Conservation (phyloP, 2,797 vertebrate species). For the Staurois parvus region DNA sequence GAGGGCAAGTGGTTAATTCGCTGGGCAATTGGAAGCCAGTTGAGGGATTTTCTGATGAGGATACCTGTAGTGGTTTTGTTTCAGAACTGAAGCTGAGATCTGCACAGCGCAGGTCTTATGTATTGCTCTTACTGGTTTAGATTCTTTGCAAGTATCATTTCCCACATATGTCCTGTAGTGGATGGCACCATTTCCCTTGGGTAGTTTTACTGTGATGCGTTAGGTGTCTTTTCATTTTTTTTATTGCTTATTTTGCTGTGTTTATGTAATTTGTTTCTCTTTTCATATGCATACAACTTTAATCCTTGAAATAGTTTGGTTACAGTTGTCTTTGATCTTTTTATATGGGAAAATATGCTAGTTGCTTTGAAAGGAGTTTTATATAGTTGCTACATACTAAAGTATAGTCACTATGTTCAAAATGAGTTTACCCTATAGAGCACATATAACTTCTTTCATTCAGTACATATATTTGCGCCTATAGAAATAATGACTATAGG, state of each 20-base stretch:
- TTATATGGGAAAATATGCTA: not conserved
- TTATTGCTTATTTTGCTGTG: slow-evolving; percentile 13
- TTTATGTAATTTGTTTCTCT: slow-evolving; percentile 31
- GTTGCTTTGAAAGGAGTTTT: not conserved
- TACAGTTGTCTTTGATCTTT: slow-evolving; percentile 27
- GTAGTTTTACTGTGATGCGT: not conserved
- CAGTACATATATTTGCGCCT: too few relatives aligned
- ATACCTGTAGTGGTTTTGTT: not conserved
- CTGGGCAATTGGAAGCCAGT: too few relatives aligned
- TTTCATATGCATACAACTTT: slow-evolving; percentile 3
- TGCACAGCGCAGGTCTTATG: not conserved
- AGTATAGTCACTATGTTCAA: not conserved
- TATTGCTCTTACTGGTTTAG: not conserved
- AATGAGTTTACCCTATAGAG: not conserved
- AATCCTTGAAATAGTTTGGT: slow-evolving; percentile 23
- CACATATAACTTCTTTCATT: not conserved
- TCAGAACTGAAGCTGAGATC: too few relatives aligned
- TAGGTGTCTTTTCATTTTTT: slow-evolving; percentile 6
- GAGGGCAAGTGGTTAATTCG: too few relatives aligned
- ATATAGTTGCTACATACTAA: not conserved
- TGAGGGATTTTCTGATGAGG: too few relatives aligned
- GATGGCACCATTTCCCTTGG: not conserved
- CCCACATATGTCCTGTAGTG: not conserved
- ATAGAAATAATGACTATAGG: not conserved
- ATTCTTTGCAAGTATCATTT: not conserved